A percentile compares a stretch with the other conserved stretches of the same genome.
Evolutionary conservation across 35 echinoderm and acorn worm genomes (phyloP).

Genomic region (Stichopus chloronotus): DNA sequence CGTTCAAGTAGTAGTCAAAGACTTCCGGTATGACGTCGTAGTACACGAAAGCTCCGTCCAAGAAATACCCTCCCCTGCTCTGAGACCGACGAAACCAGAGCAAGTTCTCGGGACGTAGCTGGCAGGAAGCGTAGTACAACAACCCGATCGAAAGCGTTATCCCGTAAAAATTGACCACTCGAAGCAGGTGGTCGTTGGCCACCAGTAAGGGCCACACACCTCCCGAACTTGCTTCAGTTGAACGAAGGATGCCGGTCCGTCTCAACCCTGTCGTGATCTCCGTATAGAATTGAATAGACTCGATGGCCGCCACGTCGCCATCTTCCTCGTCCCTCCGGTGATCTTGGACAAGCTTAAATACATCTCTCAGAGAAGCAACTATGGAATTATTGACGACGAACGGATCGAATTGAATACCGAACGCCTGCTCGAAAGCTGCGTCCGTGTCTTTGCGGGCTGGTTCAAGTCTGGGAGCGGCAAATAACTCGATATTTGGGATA

Average conservation of each 20-base stretch:
- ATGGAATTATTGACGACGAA: neutral
- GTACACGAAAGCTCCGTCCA: constrained; percentile 12
- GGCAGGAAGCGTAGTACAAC: constrained; percentile 2
- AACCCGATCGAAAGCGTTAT: constrained; percentile 6
- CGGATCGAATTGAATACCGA: neutral
- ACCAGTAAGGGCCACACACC: constrained; percentile 45
- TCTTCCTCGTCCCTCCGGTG: neutral
- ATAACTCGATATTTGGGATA: neutral
- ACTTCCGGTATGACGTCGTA: neutral
- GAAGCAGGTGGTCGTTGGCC: constrained; percentile 15
- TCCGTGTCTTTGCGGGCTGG: neutral
- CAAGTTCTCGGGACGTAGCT: neutral
- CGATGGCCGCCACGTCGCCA: neutral
- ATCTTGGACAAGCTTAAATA: neutral
- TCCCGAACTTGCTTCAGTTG: constrained; percentile 25
- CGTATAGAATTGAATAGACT: constrained; percentile 4
- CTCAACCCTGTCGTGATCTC: neutral
- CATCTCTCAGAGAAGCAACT: neutral
- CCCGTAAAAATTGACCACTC: constrained; percentile 41
- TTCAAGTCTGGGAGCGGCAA: neutral
- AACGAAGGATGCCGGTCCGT: neutral
- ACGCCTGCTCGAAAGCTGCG: neutral
- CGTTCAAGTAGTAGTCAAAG: neutral
- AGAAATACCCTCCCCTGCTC: constrained; percentile 2
- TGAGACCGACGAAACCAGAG: constrained; percentile 27